Conservation (phyloP, 2,113 vertebrate species). For the Herpailurus yagouaroundi region DNA sequence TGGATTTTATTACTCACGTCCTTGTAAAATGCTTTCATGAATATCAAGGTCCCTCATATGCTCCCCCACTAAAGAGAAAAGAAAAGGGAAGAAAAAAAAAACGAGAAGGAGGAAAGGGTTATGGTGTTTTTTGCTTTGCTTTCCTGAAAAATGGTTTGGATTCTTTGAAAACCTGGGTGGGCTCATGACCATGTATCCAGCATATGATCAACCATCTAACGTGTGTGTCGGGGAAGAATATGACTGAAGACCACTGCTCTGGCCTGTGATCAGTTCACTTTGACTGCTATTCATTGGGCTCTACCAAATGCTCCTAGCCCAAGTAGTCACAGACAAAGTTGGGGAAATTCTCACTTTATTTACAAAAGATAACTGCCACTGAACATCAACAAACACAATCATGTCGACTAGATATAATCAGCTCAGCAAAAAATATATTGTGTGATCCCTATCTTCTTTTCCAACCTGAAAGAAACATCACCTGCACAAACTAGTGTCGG, state of each 20-base stretch:
- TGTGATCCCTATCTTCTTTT: constrained; percentile 16
- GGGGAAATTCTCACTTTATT: constrained; percentile 32
- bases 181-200: neutral
- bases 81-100: neutral
- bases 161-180: neutral
- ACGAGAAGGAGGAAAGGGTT: neutral
- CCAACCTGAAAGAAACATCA: neutral
- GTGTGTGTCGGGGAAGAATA: neutral
- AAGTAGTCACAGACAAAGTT: neutral
- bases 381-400: neutral
- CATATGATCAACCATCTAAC: neutral
- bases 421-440: neutral
- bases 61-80: neutral
- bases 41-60: constrained; percentile 41
- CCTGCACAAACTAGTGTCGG: neutral
- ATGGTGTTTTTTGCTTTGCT: neutral
- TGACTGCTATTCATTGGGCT: neutral
- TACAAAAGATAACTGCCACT: neutral
- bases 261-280: neutral
- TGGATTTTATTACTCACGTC: constrained; percentile 60
- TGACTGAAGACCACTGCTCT: neutral
- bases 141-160: neutral
- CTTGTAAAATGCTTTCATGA: constrained; percentile 67
- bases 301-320: neutral
- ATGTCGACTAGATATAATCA: neutral